Conservation (phyloP, 2,888 invertebrate genomes). For the Ormyrus nitidulus region DNA sequence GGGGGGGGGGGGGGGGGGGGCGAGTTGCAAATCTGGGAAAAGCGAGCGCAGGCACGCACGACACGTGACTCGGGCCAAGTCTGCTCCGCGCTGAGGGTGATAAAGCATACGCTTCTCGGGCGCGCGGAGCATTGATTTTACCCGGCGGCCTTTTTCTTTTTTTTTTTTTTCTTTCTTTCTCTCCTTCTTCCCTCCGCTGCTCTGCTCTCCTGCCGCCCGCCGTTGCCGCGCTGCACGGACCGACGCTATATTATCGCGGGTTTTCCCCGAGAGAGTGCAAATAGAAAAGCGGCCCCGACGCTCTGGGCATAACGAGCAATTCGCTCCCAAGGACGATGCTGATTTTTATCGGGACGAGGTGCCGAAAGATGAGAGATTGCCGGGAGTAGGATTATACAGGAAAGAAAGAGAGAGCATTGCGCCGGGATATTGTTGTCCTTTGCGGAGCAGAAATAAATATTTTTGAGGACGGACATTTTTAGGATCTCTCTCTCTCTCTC, state of each 20-base stretch:
- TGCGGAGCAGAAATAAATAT: no score
- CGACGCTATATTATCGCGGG: no score
- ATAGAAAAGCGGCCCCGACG: no score
- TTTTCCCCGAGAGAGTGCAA: no score
- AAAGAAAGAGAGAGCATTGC: no score
- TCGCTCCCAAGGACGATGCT: not conserved
- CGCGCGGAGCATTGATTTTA: conserved; percentile 1
- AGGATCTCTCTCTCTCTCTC: no score
- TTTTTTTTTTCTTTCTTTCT: not conserved
- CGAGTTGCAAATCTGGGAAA: conserved; percentile 69
- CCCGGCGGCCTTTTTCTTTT: not conserved
- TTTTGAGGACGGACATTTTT: no score
- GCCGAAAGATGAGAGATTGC: not conserved
- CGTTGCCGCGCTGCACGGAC: no score
- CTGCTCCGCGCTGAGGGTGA: conserved; percentile 66
- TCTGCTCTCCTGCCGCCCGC: not conserved
- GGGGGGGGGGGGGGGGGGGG: conserved; percentile 55
- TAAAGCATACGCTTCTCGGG: conserved; percentile 68
- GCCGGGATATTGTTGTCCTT: no score
- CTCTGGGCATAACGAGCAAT: no score
- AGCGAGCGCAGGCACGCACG: conserved; percentile 71
- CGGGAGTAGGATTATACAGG: no score
- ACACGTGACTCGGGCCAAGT: conserved; percentile 66
- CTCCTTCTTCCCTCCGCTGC: not conserved
- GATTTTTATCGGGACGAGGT: not conserved